Percentiles rank a stretch among this genome's conserved stretches.
Conservation (phyloP, 1,140 invertebrate genomes). For the Macrocentrus cingulum region DNA sequence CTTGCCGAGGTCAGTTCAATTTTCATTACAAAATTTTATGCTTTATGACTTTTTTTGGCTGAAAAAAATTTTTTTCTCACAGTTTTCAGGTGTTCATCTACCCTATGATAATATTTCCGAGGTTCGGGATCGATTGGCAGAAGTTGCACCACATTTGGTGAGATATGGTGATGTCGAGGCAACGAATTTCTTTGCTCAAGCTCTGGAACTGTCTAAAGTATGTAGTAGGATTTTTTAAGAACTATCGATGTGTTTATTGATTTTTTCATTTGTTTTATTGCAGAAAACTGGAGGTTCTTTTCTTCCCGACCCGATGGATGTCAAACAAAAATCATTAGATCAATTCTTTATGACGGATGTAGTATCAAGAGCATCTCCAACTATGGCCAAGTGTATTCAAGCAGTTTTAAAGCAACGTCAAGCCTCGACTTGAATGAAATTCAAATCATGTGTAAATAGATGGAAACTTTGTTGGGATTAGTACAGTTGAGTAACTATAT, state of each 20-base stretch:
- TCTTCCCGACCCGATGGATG: slow-evolving; percentile 67
- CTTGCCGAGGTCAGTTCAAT: slow-evolving; percentile 69
- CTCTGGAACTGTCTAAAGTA: slow-evolving; percentile 69
- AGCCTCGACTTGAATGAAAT: slow-evolving; percentile 55
- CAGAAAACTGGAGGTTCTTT: slow-evolving; percentile 64
- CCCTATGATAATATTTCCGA: slow-evolving; percentile 90
- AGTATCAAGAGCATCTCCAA: slow-evolving; percentile 93
- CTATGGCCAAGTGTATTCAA: slow-evolving; percentile 98
- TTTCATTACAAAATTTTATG: not conserved
- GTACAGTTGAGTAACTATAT: slow-evolving; percentile 30
- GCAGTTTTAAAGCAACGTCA: slow-evolving; percentile 80
- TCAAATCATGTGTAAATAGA: slow-evolving; percentile 37
- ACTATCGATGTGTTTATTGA: slow-evolving; percentile 36
- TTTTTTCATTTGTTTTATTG: too few relatives aligned
- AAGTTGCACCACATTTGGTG: slow-evolving; percentile 87
- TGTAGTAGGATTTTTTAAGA: too few relatives aligned
- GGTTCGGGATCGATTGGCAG: slow-evolving; percentile 77
- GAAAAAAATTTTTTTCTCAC: slow-evolving; percentile 53
- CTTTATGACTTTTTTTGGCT: slow-evolving; percentile 20
- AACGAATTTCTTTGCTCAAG: slow-evolving; percentile 81
- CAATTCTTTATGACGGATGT: slow-evolving; percentile 99
- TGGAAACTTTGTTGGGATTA: slow-evolving; percentile 37
- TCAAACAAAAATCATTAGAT: slow-evolving; percentile 79
- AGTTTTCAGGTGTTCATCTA: slow-evolving; percentile 80
- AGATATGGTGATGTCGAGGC: slow-evolving; percentile 82